Evolutionary conservation across 2,113 vertebrate species (phyloP).

Genomic region (Poecile atricapillus): DNA sequence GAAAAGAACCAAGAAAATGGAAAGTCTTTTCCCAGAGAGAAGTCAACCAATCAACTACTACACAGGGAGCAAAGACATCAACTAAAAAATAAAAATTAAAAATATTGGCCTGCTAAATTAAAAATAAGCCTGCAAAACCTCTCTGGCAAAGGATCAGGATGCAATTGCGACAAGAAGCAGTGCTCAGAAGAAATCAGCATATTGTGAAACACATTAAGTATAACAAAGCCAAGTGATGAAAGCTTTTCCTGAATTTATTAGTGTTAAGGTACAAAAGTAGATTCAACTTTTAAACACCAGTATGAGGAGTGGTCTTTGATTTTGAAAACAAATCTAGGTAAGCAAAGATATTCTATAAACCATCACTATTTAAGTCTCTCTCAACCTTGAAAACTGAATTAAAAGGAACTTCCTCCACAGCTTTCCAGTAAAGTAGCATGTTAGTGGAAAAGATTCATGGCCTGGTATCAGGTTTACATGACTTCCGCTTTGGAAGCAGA

Average conservation of each 20-base stretch:
- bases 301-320: background rate
- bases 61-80: rapidly evolving
- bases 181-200: background rate
- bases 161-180: background rate
- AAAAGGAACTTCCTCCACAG: background rate
- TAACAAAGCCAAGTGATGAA: background rate
- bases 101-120: background rate
- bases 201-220: background rate
- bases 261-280: background rate
- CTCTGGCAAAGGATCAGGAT: background rate
- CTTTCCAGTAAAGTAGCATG: background rate
- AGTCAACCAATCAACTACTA: background rate
- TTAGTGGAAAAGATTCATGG: background rate
- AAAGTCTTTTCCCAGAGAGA: background rate
- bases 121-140: background rate
- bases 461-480: background rate
- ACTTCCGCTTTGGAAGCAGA: background rate
- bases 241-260: background rate
- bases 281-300: background rate
- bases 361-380: background rate
- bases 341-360: background rate
- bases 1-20: background rate
- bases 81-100: background rate
- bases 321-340: background rate
- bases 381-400: background rate